Conservation (phyloP, 1,140 invertebrate species). For the Hylaeus anthracinus region DNA sequence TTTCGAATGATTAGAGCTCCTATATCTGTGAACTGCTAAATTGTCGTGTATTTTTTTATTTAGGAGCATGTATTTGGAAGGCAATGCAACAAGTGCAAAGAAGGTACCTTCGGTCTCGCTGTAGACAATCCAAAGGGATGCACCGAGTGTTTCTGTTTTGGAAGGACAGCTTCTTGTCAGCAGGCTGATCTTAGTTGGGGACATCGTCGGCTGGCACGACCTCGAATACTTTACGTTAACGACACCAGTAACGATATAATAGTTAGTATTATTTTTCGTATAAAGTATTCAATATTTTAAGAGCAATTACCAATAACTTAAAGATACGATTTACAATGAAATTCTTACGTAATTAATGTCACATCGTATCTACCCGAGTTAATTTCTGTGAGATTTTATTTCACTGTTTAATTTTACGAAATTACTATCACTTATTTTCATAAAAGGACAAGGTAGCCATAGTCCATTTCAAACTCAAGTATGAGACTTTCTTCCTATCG, state of each 20-base stretch:
- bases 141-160: slow-evolving; percentile 95
- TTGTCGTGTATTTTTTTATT: background rate
- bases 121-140: slow-evolving; percentile 89
- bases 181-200: slow-evolving; percentile 90
- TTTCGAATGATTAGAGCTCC: too few species aligned
- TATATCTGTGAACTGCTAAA: too few species aligned
- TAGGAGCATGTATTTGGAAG: slow-evolving; percentile 90
- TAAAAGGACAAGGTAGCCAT: too few species aligned
- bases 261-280: slow-evolving; percentile 65
- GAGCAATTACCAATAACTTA: too few species aligned
- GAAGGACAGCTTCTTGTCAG: slow-evolving; percentile 87
- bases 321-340: too few species aligned
- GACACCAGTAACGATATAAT: slow-evolving; percentile 79
- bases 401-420: too few species aligned
- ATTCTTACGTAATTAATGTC: too few species aligned
- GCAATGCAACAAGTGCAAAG: slow-evolving; percentile 91
- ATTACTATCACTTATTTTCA: too few species aligned
- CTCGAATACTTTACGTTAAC: slow-evolving; percentile 82
- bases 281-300: background rate
- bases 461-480: too few species aligned
- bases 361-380: too few species aligned
- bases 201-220: slow-evolving; percentile 84
- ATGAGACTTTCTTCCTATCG: too few species aligned
- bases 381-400: too few species aligned
- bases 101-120: slow-evolving; percentile 91